phyloP scores from a whole-genome alignment of 2,888 invertebrate genomes.

The Latheticus oryzae region DNA sequence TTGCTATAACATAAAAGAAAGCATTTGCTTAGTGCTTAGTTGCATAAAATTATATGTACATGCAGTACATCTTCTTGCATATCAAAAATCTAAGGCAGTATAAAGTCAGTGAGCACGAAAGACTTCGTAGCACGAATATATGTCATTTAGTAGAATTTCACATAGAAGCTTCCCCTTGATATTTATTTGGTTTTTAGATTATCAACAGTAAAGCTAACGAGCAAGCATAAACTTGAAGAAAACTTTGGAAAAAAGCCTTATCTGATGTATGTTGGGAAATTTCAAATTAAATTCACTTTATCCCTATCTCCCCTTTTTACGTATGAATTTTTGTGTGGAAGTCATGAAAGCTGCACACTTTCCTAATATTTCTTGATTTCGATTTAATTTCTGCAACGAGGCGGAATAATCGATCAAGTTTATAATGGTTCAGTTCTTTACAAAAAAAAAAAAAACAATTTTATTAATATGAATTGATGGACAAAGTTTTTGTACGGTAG shows the following conservation, averaged over 20 bases:
- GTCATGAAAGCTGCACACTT: no score
- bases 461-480: no score
- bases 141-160: slow-evolving; percentile 16
- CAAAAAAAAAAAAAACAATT: no score
- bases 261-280: slow-evolving; percentile 4
- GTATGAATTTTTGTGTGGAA: no score
- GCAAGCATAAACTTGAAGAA: slow-evolving; percentile 3
- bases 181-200: slow-evolving; percentile 8
- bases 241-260: slow-evolving; percentile 4
- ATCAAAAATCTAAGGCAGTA: slow-evolving; percentile 14
- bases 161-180: slow-evolving; percentile 9
- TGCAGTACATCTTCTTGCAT: slow-evolving; percentile 26
- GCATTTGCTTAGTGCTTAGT: no score
- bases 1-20: slow-evolving; percentile 15
- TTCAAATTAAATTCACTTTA: slow-evolving; percentile 4
- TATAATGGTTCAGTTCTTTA: no score
- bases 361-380: no score
- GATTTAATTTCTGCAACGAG: no score
- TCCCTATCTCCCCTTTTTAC: slow-evolving; percentile 5
- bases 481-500: no score
- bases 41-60: slow-evolving; percentile 19
- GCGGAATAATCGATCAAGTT: no score
- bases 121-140: slow-evolving; percentile 19
- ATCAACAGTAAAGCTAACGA: slow-evolving; percentile 10
- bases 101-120: slow-evolving; percentile 24